Percentiles rank a stretch among this genome's conserved stretches.
phyloP scores from a whole-genome alignment of 2,888 invertebrate species.

The Lasioglossum figueresi region DNA sequence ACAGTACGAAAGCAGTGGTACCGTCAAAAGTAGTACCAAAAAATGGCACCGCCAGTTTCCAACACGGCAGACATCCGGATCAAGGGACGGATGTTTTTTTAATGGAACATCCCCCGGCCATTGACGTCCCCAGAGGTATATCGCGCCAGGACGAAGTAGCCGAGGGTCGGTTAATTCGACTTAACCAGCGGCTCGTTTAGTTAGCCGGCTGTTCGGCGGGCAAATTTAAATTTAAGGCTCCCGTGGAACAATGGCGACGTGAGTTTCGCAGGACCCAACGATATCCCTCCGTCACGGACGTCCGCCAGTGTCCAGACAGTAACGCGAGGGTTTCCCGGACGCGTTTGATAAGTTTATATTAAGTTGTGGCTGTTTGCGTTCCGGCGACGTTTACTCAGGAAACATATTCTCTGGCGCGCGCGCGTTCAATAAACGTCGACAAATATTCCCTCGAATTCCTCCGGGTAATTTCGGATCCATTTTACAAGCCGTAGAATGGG shows the following conservation, averaged over 20 bases:
- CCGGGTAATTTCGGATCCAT: conserved; percentile 29
- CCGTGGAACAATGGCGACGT: not conserved
- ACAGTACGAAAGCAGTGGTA: not conserved
- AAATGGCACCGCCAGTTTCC: not conserved
- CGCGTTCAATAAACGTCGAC: conserved; percentile 41
- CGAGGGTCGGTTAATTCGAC: conserved; percentile 8
- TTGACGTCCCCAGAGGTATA: not conserved
- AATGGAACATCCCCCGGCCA: not conserved
- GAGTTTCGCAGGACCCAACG: not conserved
- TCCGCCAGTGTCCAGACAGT: conserved; percentile 5
- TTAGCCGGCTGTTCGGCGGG: not conserved
- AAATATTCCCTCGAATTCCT: conserved; percentile 45
- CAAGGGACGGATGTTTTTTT: not conserved
- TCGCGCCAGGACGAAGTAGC: not conserved
- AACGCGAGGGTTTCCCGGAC: not conserved
- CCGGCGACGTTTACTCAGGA: conserved; percentile 27
- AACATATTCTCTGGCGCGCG: conserved; percentile 16
- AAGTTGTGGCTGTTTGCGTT: conserved; percentile 31
- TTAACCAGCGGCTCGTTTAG: not conserved
- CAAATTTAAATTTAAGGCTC: conserved; percentile 11
- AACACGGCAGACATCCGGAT: not conserved
- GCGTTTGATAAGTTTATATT: conserved; percentile 39
- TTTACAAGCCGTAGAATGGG: conserved; percentile 22
- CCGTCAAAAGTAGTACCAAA: not conserved
- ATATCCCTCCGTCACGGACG: not conserved